Evolutionary conservation across 1,140 invertebrate genomes (phyloP).

Genomic region (Heliconius himera): DNA sequence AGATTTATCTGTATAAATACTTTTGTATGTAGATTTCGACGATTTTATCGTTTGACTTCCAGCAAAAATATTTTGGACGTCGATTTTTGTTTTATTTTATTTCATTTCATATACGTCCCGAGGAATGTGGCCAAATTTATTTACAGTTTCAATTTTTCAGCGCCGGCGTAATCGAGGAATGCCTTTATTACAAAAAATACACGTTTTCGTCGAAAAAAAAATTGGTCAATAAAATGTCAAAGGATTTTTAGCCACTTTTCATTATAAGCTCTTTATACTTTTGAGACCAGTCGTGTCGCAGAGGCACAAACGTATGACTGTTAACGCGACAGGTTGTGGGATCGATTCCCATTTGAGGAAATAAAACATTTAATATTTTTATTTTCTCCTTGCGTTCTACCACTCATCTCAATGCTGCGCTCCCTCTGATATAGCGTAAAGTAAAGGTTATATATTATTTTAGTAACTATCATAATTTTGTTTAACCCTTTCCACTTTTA

Average conservation of each 20-base stretch:
- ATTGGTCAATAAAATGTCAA: not conserved
- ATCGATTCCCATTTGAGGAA: too few relatives aligned
- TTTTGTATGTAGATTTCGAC: not conserved
- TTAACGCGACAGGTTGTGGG: too few relatives aligned
- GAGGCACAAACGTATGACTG: too few relatives aligned
- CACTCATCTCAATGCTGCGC: too few relatives aligned
- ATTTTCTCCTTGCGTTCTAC: too few relatives aligned
- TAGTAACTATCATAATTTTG: too few relatives aligned
- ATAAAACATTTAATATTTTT: too few relatives aligned
- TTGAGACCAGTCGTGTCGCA: too few relatives aligned
- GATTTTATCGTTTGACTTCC: not conserved
- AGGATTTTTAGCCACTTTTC: not conserved
- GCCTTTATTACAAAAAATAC: slow-evolving; percentile 9
- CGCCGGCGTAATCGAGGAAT: slow-evolving; percentile 3
- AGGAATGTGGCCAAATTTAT: slow-evolving; percentile 10
- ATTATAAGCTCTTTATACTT: not conserved
- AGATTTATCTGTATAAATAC: not conserved
- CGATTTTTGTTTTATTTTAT: not conserved
- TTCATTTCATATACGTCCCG: not conserved
- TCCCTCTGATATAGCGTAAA: too few relatives aligned
- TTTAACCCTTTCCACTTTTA: too few relatives aligned
- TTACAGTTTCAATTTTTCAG: slow-evolving; percentile 12
- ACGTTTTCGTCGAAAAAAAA: not conserved
- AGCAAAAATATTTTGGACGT: not conserved
- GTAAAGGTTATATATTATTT: too few relatives aligned